Conservation (phyloP, 2,113 vertebrate genomes). For the Entomyzon cyanotis region DNA sequence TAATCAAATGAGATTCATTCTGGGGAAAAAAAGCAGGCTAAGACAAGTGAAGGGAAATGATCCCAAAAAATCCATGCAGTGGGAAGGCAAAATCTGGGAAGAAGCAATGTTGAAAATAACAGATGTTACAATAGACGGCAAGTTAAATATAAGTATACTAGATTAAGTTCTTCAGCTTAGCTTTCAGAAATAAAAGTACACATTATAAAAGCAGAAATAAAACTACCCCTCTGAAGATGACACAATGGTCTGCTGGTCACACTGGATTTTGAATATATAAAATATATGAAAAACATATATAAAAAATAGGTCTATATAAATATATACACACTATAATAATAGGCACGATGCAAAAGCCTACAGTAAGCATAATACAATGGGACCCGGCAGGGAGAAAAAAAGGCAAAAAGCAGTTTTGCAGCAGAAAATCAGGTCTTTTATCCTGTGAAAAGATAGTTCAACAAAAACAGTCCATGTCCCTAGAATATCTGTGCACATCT, state of each 20-base stretch:
- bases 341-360: neutral
- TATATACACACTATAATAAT: neutral
- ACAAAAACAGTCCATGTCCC: neutral
- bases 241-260: neutral
- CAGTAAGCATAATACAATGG: neutral
- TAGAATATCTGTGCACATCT: neutral
- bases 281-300: neutral
- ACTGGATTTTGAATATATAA: neutral
- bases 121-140: conserved; percentile 1
- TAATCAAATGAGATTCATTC: conserved; percentile 26
- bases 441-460: neutral
- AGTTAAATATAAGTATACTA: neutral
- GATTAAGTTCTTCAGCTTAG: neutral
- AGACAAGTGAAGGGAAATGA: conserved; percentile 44
- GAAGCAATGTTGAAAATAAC: conserved; percentile 16
- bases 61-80: conserved; percentile 33
- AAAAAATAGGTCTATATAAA: neutral
- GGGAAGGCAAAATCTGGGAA: neutral
- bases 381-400: neutral
- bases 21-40: neutral
- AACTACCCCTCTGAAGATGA: neutral
- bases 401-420: neutral
- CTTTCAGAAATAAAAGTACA: neutral
- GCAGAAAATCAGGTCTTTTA: neutral
- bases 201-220: neutral